A percentile compares a stretch with the other conserved stretches of the same genome.
Evolutionary conservation across 2,113 vertebrate species (phyloP).

Genomic region (Gobius niger): DNA sequence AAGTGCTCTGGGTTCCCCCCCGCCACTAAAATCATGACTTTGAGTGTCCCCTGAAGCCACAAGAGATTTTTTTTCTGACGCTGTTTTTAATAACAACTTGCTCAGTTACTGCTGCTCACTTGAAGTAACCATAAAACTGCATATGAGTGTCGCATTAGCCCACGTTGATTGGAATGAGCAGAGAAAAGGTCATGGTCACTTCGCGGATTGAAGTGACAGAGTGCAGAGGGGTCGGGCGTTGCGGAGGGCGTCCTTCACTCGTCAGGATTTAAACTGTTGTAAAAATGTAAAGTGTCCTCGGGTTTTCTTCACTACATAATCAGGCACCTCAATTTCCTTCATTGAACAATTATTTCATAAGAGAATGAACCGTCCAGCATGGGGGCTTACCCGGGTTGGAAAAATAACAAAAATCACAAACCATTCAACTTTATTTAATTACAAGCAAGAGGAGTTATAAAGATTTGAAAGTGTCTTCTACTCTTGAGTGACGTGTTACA

Average conservation of each 20-base stretch:
- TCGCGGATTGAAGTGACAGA: conserved; percentile 5
- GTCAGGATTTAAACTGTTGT: background rate
- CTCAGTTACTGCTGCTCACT: background rate
- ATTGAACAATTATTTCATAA: background rate
- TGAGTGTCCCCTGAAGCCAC: too few species aligned
- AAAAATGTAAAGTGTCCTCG: conserved; percentile 12
- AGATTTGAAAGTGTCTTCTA: too few species aligned
- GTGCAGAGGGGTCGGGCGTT: background rate
- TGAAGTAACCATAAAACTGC: background rate
- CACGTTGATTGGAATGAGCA: background rate
- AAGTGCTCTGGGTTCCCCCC: too few species aligned
- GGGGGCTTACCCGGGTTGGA: too few species aligned
- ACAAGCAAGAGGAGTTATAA: too few species aligned
- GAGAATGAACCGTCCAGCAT: too few species aligned
- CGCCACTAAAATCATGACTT: too few species aligned
- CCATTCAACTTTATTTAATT: background rate
- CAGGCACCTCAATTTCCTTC: background rate
- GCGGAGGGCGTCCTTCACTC: conserved; percentile 14
- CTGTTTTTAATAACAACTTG: background rate
- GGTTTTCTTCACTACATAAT: background rate
- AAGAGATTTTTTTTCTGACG: too few species aligned
- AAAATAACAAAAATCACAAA: too few species aligned
- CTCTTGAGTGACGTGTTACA: too few species aligned
- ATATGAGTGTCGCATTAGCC: background rate
- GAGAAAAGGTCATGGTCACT: conserved; percentile 25